Percentiles rank a stretch among this genome's conserved stretches.
phyloP scores from a whole-genome alignment of 2,888 invertebrate genomes.

The Drosophila anomalata region DNA sequence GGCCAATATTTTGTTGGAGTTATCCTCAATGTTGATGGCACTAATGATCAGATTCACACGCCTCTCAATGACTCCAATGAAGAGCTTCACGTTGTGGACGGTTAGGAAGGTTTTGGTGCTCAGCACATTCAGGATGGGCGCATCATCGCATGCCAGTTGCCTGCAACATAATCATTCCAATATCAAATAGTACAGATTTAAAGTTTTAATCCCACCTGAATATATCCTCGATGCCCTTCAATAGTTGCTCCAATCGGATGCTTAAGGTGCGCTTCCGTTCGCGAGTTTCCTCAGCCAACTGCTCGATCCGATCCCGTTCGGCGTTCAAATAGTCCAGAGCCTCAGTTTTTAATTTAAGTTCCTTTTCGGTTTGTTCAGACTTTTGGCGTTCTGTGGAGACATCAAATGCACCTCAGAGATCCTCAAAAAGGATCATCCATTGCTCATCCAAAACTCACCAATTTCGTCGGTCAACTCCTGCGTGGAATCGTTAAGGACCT shows the following conservation, averaged over 20 bases:
- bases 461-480: slow-evolving; percentile 87
- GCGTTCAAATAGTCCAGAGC: slow-evolving; percentile 80
- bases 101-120: slow-evolving; percentile 90
- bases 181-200: not conserved
- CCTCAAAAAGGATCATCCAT: not conserved
- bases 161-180: slow-evolving; percentile 82
- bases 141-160: slow-evolving; percentile 89
- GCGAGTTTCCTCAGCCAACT: slow-evolving; percentile 68
- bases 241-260: slow-evolving; percentile 80
- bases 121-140: slow-evolving; percentile 89
- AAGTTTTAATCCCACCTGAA: slow-evolving; percentile 68
- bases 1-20: slow-evolving; percentile 81
- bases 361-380: slow-evolving; percentile 80
- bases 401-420: not conserved
- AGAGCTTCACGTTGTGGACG: slow-evolving; percentile 90
- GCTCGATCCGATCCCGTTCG: slow-evolving; percentile 72
- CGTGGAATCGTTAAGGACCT: slow-evolving; percentile 89
- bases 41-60: slow-evolving; percentile 84
- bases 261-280: slow-evolving; percentile 78
- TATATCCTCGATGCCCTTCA: slow-evolving; percentile 85
- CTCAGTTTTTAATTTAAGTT: slow-evolving; percentile 79
- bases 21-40: slow-evolving; percentile 80
- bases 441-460: slow-evolving; percentile 81
- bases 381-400: slow-evolving; percentile 78
- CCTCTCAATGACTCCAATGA: slow-evolving; percentile 92